phyloP scores from a whole-genome alignment of 2,888 invertebrate species.

The Dryocosmus kuriphilus region DNA sequence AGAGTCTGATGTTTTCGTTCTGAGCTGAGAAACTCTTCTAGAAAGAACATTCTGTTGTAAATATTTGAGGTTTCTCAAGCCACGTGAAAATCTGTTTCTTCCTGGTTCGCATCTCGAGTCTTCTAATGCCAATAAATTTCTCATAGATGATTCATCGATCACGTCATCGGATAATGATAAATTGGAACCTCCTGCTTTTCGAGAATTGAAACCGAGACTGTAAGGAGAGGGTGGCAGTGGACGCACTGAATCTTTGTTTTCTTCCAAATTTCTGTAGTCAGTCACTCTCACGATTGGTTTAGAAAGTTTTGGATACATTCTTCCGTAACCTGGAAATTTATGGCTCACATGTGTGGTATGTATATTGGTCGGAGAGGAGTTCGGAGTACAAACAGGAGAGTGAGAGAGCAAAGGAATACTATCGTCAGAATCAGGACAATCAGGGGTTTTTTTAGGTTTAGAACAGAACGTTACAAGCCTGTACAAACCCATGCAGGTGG shows the following conservation, averaged over 20 bases:
- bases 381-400: constrained; percentile 57
- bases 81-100: constrained; percentile 79
- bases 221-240: constrained; percentile 40
- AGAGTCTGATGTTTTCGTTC: constrained; percentile 71
- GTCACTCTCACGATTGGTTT: constrained; percentile 56
- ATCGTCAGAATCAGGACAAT: constrained; percentile 68
- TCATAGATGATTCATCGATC: constrained; percentile 74
- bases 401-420: constrained; percentile 64
- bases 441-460: constrained; percentile 64
- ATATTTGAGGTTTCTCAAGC: constrained; percentile 83
- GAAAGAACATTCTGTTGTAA: constrained; percentile 82
- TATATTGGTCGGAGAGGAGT: constrained; percentile 46
- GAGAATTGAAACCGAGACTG: constrained; percentile 48
- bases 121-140: constrained; percentile 80
- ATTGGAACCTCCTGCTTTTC: constrained; percentile 60
- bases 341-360: constrained; percentile 53
- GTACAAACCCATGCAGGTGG: constrained; percentile 65
- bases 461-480: constrained; percentile 68
- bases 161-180: constrained; percentile 69
- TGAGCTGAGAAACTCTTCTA: constrained; percentile 80
- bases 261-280: constrained; percentile 53
- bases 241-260: constrained; percentile 49
- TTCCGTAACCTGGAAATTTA: constrained; percentile 62
- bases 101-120: constrained; percentile 80
- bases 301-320: constrained; percentile 49